Base-by-base conservation (phyloP, 2,797 vertebrate genomes). In the Pantherophis alleghaniensis region DNA sequence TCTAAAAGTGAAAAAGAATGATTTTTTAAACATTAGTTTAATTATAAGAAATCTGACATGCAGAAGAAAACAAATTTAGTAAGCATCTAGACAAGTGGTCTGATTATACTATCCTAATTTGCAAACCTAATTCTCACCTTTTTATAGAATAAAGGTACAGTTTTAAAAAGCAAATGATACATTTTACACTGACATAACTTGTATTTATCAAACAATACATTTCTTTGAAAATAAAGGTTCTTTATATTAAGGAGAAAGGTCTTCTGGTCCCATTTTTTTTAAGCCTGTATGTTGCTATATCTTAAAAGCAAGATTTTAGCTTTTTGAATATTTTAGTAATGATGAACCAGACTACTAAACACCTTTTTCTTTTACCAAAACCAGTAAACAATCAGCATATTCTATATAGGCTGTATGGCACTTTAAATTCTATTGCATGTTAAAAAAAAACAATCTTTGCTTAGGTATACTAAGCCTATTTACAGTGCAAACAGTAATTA, bases 111-210 rank as follows among this genome's bases (percentile, higher is more conserved):
- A 98, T 98, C 98, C 98, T 99, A 99, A 99, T 99, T 98, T 98
- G 98, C 98, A 97, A 98, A 99, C 98, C 98, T 99, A 99, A 99
- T 99, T 99, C 99, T 99, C 99, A 99, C 99, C 98, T 99, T 98
- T 98, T 98, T 98, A 97, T 97, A 93, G 94, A 97, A 96, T 96
- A 97, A 97, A 97, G 98, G 98, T 99, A 98, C 98, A 98, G 98
- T 98, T 99, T 98, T 98, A 98, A 97, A 42, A 98, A 98, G 98
- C 98, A 99, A 99, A 99, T 98, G 99, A 99, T 98, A 98, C 98
- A 98, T 99, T 98, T 98, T 98, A 98, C 98, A 98, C 98, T 98
- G 98, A 98, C 98, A 98, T 98, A 98, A 98, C 98, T 99, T 99
- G 98, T 98, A 99, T 98, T 98, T 98, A 98, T 97, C 98, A 98